Percentiles rank a stretch among this genome's conserved stretches.
phyloP scores from a whole-genome alignment of 2,888 invertebrate species.

The Muschampia plurimacula region DNA sequence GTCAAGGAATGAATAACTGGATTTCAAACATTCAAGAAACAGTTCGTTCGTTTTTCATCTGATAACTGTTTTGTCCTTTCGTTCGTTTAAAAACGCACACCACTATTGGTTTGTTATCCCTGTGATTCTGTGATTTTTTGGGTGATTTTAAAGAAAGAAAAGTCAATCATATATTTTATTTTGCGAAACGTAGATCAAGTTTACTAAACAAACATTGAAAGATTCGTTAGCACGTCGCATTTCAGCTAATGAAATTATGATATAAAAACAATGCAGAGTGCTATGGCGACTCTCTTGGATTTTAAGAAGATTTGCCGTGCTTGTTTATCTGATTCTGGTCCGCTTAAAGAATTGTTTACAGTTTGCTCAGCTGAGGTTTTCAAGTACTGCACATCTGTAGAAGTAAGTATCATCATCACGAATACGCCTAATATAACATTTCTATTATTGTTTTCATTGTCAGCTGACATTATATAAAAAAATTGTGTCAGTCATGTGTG shows the following conservation, averaged over 20 bases:
- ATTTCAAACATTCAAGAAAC: too few species aligned
- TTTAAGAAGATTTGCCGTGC: conserved; percentile 75
- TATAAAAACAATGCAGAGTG: conserved; percentile 13
- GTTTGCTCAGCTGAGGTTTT: conserved; percentile 74
- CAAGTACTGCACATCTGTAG: conserved; percentile 78
- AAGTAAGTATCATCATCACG: conserved; percentile 59
- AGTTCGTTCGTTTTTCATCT: too few species aligned
- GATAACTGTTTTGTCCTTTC: too few species aligned
- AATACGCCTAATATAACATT: not conserved
- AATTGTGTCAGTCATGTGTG: not conserved
- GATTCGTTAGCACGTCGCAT: not conserved
- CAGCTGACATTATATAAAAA: not conserved
- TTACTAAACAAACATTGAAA: not conserved
- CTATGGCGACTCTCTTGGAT: conserved; percentile 63
- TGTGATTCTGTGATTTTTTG: too few species aligned
- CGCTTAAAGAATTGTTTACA: conserved; percentile 73
- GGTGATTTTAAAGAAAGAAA: not conserved
- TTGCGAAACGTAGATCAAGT: not conserved
- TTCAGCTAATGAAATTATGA: not conserved
- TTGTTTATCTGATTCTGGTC: conserved; percentile 72
- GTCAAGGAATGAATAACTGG: too few species aligned
- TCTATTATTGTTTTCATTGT: not conserved
- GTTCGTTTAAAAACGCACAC: too few species aligned
- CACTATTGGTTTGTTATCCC: too few species aligned
- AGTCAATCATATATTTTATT: too few species aligned